A percentile compares a stretch with the other conserved stretches of the same genome.
These are phyloP conservation scores for Apodemus sylvaticus DNA, from an alignment of 2,113 vertebrate species.

Conservation along the genomic window DNA sequence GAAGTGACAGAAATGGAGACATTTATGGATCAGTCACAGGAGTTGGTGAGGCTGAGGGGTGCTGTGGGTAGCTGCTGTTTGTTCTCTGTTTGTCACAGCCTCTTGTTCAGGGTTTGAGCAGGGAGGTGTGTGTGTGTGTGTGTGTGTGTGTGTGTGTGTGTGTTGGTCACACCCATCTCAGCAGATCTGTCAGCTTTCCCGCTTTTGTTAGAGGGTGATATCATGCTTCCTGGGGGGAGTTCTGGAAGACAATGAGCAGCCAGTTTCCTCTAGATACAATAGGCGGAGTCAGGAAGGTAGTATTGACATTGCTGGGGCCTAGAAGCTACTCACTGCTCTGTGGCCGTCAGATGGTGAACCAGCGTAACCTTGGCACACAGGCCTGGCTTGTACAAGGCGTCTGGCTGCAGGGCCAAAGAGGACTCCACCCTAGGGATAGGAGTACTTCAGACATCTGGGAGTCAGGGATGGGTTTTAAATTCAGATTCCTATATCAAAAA, in stretches of 20 bases:
- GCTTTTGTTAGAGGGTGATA: conserved; percentile 90
- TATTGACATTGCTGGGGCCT: conserved; percentile 84
- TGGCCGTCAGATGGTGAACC: conserved; percentile 76
- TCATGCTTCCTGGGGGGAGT: conserved; percentile 89
- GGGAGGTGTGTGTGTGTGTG: conserved; percentile 74
- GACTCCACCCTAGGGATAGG: conserved; percentile 82
- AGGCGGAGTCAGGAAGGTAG: conserved; percentile 88
- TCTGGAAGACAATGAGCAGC: conserved; percentile 86
- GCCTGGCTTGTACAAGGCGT: conserved; percentile 77
- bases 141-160: conserved; percentile 3
- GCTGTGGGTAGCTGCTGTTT: background rate
- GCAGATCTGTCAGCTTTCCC: conserved; percentile 90
- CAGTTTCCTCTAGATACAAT: conserved; percentile 86
- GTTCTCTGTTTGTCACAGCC: conserved; percentile 41
- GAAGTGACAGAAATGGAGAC: background rate
- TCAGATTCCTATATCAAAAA: conserved; percentile 51
- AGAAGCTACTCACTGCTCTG: conserved; percentile 66
- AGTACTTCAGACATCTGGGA: conserved; percentile 71
- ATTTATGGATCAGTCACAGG: background rate
- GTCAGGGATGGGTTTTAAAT: conserved; percentile 65
- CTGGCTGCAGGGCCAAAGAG: conserved; percentile 77
- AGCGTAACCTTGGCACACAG: conserved; percentile 80
- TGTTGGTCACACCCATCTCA: conserved; percentile 86
- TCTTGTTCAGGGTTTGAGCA: conserved; percentile 74
- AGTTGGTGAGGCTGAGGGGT: background rate